Conservation (phyloP, 2,888 invertebrate species). For the Labia minor region DNA sequence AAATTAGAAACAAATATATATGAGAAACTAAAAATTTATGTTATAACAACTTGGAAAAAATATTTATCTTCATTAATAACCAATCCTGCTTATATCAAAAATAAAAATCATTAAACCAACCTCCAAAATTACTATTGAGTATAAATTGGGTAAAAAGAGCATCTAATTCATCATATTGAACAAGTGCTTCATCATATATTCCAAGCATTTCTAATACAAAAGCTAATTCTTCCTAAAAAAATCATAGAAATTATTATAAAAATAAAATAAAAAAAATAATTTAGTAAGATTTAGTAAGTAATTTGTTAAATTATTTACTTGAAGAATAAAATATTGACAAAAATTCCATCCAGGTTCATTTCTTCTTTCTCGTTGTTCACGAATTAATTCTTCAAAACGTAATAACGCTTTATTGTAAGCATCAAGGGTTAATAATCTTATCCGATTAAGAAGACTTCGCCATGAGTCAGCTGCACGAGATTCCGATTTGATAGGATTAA, state of each 20-base stretch:
- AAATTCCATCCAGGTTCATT: constrained; percentile 90
- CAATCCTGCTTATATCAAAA: too few species aligned
- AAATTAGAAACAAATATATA: too few species aligned
- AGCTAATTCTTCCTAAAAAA: constrained; percentile 79
- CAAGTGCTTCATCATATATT: constrained; percentile 83
- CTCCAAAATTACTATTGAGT: constrained; percentile 78
- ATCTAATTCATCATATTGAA: constrained; percentile 95
- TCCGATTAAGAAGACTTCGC: constrained; percentile 69
- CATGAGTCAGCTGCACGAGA: constrained; percentile 84
- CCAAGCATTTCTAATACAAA: constrained; percentile 91
- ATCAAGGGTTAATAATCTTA: constrained; percentile 70
- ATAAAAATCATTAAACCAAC: too few species aligned
- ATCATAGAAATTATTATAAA: too few species aligned
- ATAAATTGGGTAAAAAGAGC: constrained; percentile 94
- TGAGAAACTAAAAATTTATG: too few species aligned
- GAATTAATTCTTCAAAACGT: constrained; percentile 79
- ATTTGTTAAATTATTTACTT: constrained; percentile 46
- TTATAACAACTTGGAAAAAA: too few species aligned
- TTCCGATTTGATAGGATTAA: constrained; percentile 83
- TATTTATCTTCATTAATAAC: too few species aligned
- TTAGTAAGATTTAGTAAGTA: too few species aligned
- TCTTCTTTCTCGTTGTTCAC: constrained; percentile 78
- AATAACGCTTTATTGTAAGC: constrained; percentile 78
- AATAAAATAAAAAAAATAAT: constrained; percentile 15
- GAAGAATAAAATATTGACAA: constrained; percentile 84